Evolutionary conservation across 2,797 vertebrate genomes (phyloP), one percentile per base, ranked within the genome.

Genomic region (Danio jaintianensis): DNA sequence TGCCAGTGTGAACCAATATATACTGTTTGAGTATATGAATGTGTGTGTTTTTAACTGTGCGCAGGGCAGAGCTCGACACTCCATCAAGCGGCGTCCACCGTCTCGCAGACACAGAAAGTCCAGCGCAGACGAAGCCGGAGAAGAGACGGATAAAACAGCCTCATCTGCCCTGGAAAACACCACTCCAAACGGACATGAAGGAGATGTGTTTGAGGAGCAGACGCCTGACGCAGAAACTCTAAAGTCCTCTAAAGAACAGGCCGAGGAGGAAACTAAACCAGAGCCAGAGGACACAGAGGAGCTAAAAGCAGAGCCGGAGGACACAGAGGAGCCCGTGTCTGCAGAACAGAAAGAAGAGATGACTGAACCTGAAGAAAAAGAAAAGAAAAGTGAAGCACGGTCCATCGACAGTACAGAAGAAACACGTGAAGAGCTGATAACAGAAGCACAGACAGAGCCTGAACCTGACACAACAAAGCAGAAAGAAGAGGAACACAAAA

Each of bases 1-100:
- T n/a, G n/a, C n/a, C n/a, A n/a, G n/a, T n/a, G n/a, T n/a, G n/a
- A 56, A 71, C 22, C 10, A 18, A 48, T 48, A 4, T 9, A 20
- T 67, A 29, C 0, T 1, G 20, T 16, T 38, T n/a, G 4, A 18
- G 29, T 22, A 52, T 63, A 52, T 16, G 7, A 47, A 18, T 29
- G 22, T 15, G 68, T 50, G 36, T 18, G 4, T 59, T 58, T 78
- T 53, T 45, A 0, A 36, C 66, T 43, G 47, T 11, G n/a, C 83
- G 7, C 87, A 94, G 93, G 66, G 86, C 3, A 88, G 93, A 90
- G 90, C 90, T 43, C 90, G 92, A 50, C 90, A 81, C 80, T 94
- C 94, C 68, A 86, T 93, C 16, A 86, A 88, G 38, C 89, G 93
- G 7, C 90, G 94, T 0, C 94, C 93, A 1, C 94, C 93, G 0